Evolutionary conservation across 2,113 vertebrate species (phyloP).

Genomic region (Pseudonaja textilis): DNA sequence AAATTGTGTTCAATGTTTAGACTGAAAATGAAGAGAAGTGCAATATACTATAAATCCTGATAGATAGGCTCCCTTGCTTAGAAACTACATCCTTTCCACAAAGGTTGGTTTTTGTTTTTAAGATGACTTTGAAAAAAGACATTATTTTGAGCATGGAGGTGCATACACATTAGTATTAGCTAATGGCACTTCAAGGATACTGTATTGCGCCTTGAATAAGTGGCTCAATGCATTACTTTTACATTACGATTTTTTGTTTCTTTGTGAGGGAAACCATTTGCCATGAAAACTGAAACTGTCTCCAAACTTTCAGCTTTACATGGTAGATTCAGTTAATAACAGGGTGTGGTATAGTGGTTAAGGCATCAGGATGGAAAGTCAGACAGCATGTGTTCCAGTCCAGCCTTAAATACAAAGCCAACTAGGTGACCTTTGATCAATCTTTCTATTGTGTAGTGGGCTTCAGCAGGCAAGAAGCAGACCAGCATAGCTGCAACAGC

Average conservation of each 20-base stretch:
- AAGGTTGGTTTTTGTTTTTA: conserved; percentile 36
- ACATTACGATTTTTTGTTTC: conserved; percentile 38
- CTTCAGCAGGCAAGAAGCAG: no score
- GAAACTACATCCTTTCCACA: conserved; percentile 30
- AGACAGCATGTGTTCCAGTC: background rate
- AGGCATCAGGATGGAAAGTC: background rate
- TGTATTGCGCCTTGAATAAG: conserved; percentile 54
- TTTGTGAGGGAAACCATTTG: conserved; percentile 50
- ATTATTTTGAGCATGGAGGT: conserved; percentile 34
- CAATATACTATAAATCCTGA: background rate
- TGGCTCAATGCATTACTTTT: conserved; percentile 58
- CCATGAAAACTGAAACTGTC: conserved; percentile 50
- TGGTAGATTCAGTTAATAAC: conserved; percentile 58
- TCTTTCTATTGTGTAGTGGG: background rate
- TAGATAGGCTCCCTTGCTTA: conserved; percentile 17
- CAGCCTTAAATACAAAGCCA: background rate
- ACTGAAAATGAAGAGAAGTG: background rate
- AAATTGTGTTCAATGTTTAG: background rate
- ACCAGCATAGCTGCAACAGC: no score
- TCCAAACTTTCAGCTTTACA: conserved; percentile 29
- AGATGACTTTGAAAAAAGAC: conserved; percentile 21
- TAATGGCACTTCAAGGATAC: conserved; percentile 68
- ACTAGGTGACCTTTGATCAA: background rate
- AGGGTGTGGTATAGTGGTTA: background rate
- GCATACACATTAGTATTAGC: conserved; percentile 11